A percentile compares a stretch with the other conserved stretches of the same genome.
These are phyloP conservation scores for Pseudorhombus dupliciocellatus DNA, from an alignment of 2,113 vertebrate genomes.

Conservation along the genomic window DNA sequence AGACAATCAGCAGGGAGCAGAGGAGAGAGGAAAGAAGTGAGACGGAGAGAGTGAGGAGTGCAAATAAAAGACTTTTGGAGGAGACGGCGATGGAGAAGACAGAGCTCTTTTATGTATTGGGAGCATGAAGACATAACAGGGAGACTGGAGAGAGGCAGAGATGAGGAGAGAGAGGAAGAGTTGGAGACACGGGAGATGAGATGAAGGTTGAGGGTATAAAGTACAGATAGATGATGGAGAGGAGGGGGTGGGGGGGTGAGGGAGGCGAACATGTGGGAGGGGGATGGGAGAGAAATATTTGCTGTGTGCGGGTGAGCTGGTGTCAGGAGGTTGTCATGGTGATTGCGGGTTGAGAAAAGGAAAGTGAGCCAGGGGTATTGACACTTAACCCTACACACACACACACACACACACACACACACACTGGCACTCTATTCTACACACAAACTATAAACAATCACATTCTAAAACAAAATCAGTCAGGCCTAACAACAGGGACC, in stretches of 20 bases:
- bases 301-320: constrained; percentile 66
- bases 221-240: constrained; percentile 27
- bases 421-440: not conserved
- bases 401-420: constrained; percentile 6
- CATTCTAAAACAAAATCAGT: constrained; percentile 27
- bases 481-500: constrained; percentile 46
- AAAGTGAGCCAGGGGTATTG: constrained; percentile 60
- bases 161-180: constrained; percentile 44
- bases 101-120: constrained; percentile 58
- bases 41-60: constrained; percentile 30
- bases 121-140: constrained; percentile 48
- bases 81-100: constrained; percentile 47
- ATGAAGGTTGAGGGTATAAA: constrained; percentile 59
- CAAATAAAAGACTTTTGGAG: constrained; percentile 47
- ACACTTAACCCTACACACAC: constrained; percentile 59
- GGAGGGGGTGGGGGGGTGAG: constrained; percentile 60
- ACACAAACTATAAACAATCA: not conserved
- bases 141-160: constrained; percentile 40
- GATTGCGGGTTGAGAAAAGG: constrained; percentile 73
- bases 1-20: constrained; percentile 53
- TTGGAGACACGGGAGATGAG: constrained; percentile 52
- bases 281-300: constrained; percentile 77
- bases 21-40: constrained; percentile 36
- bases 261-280: constrained; percentile 54
- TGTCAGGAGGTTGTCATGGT: constrained; percentile 85